Base-by-base conservation (phyloP, 2,797 vertebrate genomes). In the Rhinophrynus dorsalis region DNA sequence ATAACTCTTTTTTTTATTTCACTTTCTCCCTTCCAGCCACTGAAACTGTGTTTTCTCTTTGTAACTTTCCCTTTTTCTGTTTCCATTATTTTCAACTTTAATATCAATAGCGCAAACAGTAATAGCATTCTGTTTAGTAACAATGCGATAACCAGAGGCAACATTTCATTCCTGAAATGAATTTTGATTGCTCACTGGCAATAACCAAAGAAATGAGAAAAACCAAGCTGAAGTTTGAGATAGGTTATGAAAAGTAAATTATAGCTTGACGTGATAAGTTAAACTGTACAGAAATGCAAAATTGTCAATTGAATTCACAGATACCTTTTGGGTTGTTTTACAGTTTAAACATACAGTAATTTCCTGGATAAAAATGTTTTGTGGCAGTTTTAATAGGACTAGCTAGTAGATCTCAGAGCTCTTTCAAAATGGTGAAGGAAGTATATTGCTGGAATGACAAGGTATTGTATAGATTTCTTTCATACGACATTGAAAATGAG, bases 161-260 rank as follows among this genome's bases (percentile, higher is more conserved):
- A 68, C 66, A 59, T 51, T 68, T 68, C 56, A 51, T 59, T 68
- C 66, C 47, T 32, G 55, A 40, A 68, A 68, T 68, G 55, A 68
- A 68, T 60, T 57, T 48, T 50, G 56, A 40, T 50, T 29, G 60
- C 52, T 51, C 23, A 68, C 50, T n/a, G 38, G 56, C 44, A 60
- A 68, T 59, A 38, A 26, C 45, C 42, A 42, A 26, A 51, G n/a
- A 60, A 68, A 59, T 59, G 56, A 68, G 48, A 60, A 48, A 68
- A 68, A 38, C 12, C 29, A 51, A 68, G 37, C 18, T 51, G 66
- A 68, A 51, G 24, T 58, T 51, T 51, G 56, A 68, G 40, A 30
- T 17, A 8, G 59, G 45, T 38, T 50, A 18, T 59, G 37, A 59
- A 68, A 68, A 50, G 60, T 68, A 44, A 68, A 47, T 60, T 68